These are phyloP conservation scores for Craseonycteris thonglongyai DNA, from an alignment of 2,113 vertebrate genomes.

Conservation along the genomic window DNA sequence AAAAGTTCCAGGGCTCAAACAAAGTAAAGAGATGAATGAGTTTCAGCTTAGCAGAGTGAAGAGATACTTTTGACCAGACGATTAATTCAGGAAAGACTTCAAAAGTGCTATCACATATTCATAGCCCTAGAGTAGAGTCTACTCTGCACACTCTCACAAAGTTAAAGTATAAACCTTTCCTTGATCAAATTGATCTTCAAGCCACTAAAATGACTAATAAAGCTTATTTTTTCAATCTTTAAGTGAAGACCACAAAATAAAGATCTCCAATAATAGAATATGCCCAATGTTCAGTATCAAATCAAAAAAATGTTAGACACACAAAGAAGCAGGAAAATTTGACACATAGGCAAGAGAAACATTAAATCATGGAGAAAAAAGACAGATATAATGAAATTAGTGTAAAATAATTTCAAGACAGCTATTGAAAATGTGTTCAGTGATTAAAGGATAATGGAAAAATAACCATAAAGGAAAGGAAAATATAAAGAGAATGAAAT, in stretches of 20 bases:
- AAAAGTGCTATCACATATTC: not conserved
- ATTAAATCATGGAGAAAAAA: not conserved
- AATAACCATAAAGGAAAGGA: not conserved
- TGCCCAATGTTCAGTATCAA: not conserved
- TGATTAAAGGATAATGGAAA: not conserved
- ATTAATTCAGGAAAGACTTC: not conserved
- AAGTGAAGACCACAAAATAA: not conserved
- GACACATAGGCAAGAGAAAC: not conserved
- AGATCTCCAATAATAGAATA: not conserved
- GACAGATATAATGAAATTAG: not conserved
- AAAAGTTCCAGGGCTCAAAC: not conserved
- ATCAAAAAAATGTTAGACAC: not conserved
- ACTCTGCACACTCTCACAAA: not conserved
- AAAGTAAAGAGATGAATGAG: not conserved
- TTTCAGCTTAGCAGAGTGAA: not conserved
- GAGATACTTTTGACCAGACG: not conserved
- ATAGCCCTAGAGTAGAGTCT: not conserved
- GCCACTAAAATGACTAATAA: not conserved
- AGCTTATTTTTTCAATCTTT: not conserved
- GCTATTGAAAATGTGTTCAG: not conserved
- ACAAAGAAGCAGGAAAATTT: not conserved
- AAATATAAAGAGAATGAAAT: not conserved
- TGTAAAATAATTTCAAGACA: not conserved
- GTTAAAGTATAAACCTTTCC: not conserved
- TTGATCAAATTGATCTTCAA: not conserved